Conservation (phyloP, 2,888 invertebrate species). For the Cheilosia urbana region DNA sequence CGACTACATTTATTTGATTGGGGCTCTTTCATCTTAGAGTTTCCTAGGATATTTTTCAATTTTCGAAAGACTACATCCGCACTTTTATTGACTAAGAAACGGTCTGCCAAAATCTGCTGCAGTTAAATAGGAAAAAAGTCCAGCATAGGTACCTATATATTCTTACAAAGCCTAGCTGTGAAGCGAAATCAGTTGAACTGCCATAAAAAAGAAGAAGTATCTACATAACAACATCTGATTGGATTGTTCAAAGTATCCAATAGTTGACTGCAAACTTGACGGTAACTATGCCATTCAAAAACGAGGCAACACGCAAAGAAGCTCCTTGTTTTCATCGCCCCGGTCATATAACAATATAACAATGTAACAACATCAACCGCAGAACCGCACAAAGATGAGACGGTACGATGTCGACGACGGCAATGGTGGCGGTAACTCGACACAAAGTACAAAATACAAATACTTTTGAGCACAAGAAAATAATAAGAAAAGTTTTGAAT, state of each 20-base stretch:
- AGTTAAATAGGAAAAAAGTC: no score
- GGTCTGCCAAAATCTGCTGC: no score
- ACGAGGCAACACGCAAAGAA: conserved; percentile 57
- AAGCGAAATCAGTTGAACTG: conserved; percentile 7
- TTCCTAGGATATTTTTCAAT: no score
- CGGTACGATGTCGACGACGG: neutral
- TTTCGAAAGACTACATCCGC: no score
- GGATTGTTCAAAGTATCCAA: conserved; percentile 33
- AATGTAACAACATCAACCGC: conserved; percentile 20
- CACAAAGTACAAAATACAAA: conserved; percentile 7
- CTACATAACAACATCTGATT: conserved; percentile 37
- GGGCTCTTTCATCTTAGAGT: no score
- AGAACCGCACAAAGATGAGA: conserved; percentile 21
- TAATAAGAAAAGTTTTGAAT: conserved; percentile 76
- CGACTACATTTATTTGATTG: no score
- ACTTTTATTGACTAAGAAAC: no score
- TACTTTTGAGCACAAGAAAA: conserved; percentile 55
- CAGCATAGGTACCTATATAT: no score
- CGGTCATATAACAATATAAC: conserved; percentile 17
- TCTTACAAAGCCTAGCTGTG: conserved; percentile 37
- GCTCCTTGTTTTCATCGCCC: conserved; percentile 25
- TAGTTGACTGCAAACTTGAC: neutral
- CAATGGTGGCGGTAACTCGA: conserved; percentile 39
- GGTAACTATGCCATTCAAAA: conserved; percentile 38
- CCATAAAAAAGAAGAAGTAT: neutral